Evolutionary conservation across 2,797 vertebrate genomes (phyloP).

Genomic region (Squalus acanthias): DNA sequence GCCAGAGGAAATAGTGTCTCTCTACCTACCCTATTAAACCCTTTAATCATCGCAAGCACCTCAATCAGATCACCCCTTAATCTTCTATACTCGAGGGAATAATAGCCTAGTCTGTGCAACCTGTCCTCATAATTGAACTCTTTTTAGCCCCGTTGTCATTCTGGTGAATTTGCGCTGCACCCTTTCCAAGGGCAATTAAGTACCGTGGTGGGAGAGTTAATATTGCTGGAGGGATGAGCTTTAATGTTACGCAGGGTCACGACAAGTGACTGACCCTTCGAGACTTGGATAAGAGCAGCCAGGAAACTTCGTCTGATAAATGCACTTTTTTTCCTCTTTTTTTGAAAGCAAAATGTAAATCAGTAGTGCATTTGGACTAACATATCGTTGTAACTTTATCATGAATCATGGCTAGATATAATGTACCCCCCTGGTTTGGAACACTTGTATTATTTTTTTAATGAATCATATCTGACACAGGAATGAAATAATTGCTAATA

Average conservation of each 20-base stretch:
- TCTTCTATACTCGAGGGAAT: neutral
- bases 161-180: neutral
- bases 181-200: neutral
- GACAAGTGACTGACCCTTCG: neutral
- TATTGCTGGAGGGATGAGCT: neutral
- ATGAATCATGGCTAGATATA: neutral
- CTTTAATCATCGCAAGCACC: neutral
- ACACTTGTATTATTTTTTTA: neutral
- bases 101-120: neutral
- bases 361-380: neutral
- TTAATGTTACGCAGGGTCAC: neutral
- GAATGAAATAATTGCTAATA: constrained; percentile 27
- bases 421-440: neutral
- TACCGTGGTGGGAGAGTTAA: neutral
- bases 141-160: neutral
- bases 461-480: constrained; percentile 18
- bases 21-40: neutral
- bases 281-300: neutral
- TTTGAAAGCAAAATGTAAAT: neutral
- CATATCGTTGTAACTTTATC: neutral
- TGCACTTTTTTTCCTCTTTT: neutral
- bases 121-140: neutral
- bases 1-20: neutral
- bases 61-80: neutral
- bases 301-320: neutral